Percentiles rank a stretch among this genome's conserved stretches.
Conservation (phyloP, 2,113 vertebrate species). For the Balaeniceps rex region DNA sequence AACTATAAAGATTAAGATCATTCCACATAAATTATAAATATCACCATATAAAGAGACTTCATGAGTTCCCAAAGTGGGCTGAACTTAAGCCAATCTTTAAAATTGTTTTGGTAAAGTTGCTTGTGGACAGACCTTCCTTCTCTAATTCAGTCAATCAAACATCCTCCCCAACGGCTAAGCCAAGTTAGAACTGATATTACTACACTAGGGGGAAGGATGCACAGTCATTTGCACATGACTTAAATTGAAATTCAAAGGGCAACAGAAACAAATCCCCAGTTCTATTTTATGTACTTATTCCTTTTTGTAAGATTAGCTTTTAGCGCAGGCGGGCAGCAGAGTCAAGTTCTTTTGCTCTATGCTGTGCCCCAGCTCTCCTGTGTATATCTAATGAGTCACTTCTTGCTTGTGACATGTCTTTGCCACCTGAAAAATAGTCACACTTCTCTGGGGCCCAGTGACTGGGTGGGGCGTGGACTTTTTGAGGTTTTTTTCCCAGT, state of each 20-base stretch:
- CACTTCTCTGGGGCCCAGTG: neutral
- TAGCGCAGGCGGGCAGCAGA: neutral
- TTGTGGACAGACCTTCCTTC: neutral
- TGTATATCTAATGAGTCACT: neutral
- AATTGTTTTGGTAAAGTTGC: neutral
- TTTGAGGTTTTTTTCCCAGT: neutral
- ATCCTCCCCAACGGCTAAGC: neutral
- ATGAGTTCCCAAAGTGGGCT: neutral
- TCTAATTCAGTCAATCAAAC: neutral
- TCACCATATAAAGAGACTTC: neutral
- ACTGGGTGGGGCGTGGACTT: neutral
- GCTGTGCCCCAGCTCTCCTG: neutral
- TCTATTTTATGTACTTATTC: neutral
- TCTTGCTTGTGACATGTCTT: constrained; percentile 17
- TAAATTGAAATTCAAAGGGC: neutral
- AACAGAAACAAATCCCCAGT: neutral
- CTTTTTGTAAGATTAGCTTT: neutral
- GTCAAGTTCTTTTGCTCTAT: neutral
- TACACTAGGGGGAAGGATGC: neutral
- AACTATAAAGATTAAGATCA: neutral
- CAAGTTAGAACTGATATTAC: neutral
- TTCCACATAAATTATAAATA: neutral
- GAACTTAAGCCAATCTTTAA: neutral
- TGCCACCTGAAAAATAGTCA: neutral
- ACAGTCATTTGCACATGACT: neutral